phyloP scores from a whole-genome alignment of 2,888 invertebrate species.

The Epinotia ramella region DNA sequence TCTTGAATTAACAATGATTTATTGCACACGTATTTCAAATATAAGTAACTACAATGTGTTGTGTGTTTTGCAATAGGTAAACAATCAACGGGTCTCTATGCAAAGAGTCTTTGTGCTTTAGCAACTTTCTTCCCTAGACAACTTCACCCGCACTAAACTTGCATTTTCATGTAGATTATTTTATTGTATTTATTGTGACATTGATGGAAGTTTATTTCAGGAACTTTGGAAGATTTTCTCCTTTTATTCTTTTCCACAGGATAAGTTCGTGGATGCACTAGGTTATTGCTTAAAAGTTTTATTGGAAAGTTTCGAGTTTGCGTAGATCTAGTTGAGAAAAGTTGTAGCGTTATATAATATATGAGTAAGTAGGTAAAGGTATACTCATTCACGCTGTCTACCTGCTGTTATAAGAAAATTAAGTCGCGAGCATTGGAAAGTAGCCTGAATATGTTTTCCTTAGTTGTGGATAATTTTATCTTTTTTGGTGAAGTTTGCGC shows the following conservation, averaged over 20 bases:
- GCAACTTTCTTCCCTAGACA: slow-evolving; percentile 29
- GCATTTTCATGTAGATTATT: slow-evolving; percentile 43
- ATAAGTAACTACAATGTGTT: too few relatives aligned
- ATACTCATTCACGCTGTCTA: slow-evolving; percentile 18
- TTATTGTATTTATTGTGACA: slow-evolving; percentile 42
- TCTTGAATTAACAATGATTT: too few relatives aligned
- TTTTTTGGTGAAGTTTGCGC: neutral
- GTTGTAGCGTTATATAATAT: slow-evolving; percentile 21
- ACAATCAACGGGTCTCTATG: neutral
- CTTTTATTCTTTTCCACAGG: slow-evolving; percentile 39
- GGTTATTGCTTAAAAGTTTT: slow-evolving; percentile 46
- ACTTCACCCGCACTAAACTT: slow-evolving; percentile 28
- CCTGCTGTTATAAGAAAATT: slow-evolving; percentile 19
- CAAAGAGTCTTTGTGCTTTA: slow-evolving; percentile 10
- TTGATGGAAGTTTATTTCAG: slow-evolving; percentile 40
- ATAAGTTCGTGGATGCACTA: slow-evolving; percentile 45
- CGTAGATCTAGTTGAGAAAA: slow-evolving; percentile 39
- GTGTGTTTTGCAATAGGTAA: neutral
- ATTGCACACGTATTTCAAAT: too few relatives aligned
- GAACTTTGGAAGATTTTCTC: slow-evolving; percentile 41
- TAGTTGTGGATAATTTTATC: neutral
- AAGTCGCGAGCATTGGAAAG: slow-evolving; percentile 16
- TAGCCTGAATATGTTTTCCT: slow-evolving; percentile 2
- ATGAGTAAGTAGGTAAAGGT: neutral
- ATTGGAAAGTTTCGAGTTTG: slow-evolving; percentile 42